phyloP scores from a whole-genome alignment of 2,113 vertebrate genomes.

The Prinia subflava region DNA sequence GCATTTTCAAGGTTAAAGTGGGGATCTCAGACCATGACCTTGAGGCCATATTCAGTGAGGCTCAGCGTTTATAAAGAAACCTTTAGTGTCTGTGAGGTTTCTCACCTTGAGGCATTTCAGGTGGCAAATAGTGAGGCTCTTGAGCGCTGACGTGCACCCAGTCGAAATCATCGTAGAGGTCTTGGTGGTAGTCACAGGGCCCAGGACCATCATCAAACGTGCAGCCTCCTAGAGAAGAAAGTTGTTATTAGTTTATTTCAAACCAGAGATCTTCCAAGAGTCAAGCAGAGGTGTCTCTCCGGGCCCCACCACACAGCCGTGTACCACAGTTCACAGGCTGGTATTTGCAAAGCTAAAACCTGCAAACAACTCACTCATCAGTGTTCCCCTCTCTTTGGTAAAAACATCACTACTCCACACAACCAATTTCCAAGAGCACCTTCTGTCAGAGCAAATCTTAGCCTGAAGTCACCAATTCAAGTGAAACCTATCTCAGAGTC shows the following conservation, averaged over 20 bases:
- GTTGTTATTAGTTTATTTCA: background rate
- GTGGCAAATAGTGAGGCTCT: conserved; percentile 88
- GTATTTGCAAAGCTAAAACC: background rate
- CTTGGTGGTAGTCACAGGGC: conserved; percentile 95
- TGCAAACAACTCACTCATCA: background rate
- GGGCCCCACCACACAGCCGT: background rate
- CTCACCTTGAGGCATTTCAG: conserved; percentile 94
- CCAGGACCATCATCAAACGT: conserved; percentile 91
- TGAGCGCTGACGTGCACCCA: conserved; percentile 95
- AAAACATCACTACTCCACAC: background rate
- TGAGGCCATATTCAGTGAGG: background rate
- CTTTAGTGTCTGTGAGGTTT: background rate
- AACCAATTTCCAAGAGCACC: background rate
- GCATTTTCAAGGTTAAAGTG: background rate
- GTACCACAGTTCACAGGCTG: background rate
- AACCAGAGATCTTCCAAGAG: background rate
- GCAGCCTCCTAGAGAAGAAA: conserved; percentile 84
- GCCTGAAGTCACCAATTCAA: background rate
- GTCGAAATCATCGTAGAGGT: conserved; percentile 93
- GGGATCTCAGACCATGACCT: background rate
- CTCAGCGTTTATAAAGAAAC: background rate
- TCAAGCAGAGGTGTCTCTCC: background rate
- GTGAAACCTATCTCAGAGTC: background rate
- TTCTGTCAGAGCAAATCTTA: background rate
- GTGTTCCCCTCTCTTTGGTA: background rate